Base-by-base conservation (phyloP, 1,140 invertebrate genomes). In the Cephus cinctus region DNA sequence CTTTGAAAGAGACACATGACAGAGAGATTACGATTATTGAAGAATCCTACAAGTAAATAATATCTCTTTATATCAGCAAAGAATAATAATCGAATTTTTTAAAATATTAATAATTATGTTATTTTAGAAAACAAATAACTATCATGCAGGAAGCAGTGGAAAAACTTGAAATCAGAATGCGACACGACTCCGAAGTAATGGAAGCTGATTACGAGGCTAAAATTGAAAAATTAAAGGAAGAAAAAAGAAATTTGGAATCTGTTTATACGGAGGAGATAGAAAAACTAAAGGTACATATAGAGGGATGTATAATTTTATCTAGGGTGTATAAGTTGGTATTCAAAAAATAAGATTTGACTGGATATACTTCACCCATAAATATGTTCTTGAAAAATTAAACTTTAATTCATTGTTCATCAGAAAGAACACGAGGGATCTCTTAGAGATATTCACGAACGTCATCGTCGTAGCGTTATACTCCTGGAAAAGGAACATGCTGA, bases 31-130 rank as follows among this genome's bases (percentile, higher is more conserved):
- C 32, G 22, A 67, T 73, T 51, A 43, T 72, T 15, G 56, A 73
- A 46, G 63, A 73, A 35, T 75, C 69, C 2, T 71, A 74, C 22
- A 68, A 63, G 72, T 76, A 68, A 43, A 38, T 52, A 40, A 15
- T 47, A 16, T 14, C 34, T 16, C 40, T 36, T 34, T 19, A 27
- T 27, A 6, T 27, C n/a, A 41, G 32, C 47, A 16, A 35, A 52
- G 41, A 43, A 2, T 54, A 2, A 34, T 41, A 35, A 38, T 16
- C 2, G 16, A 38, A 38, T 38, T 4, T 38, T 38, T 3, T 3
- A 9, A 38, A 38, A 38, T 38, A 11, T 9, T 30, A 30, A 2
- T 9, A 2, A 11, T 19, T 2, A 21, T 38, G 8, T 46, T 38
- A 15, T 32, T 19, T 35, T 16, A 75, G 71, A 20, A 71, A 65